These are phyloP conservation scores for Hirtodrosophila histrioides DNA, from an alignment of 2,888 invertebrate genomes.

Conservation along the genomic window DNA sequence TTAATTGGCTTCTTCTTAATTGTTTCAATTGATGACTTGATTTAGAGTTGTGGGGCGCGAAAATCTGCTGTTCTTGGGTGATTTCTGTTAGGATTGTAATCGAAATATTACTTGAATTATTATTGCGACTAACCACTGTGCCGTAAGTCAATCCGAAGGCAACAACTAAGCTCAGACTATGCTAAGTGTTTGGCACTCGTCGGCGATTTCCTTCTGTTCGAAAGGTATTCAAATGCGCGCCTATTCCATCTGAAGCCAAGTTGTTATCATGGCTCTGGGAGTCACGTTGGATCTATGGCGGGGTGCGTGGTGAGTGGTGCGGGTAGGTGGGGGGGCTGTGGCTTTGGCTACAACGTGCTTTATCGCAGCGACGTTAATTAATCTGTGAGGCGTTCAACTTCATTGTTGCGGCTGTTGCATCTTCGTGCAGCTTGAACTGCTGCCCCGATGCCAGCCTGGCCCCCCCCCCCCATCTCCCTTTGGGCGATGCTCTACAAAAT, in stretches of 20 bases:
- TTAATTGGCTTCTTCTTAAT: no score
- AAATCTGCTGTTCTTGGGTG: no score
- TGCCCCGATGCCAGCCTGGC: slow-evolving; percentile 24
- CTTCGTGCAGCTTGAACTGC: slow-evolving; percentile 58
- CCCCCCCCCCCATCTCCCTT: slow-evolving; percentile 6
- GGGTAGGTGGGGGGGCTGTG: slow-evolving; percentile 1
- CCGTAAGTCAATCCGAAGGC: slow-evolving; percentile 1
- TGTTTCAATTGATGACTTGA: no score
- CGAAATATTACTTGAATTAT: no score
- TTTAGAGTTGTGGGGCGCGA: no score
- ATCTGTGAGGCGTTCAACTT: slow-evolving; percentile 66
- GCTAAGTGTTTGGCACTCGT: slow-evolving; percentile 12
- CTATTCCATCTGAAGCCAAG: slow-evolving; percentile 24
- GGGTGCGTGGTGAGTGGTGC: neutral
- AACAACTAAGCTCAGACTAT: slow-evolving; percentile 1
- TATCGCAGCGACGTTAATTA: slow-evolving; percentile 73
- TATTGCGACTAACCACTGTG: slow-evolving; percentile 5
- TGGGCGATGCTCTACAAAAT: slow-evolving; percentile 40
- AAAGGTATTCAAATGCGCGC: neutral
- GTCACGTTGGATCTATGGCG: slow-evolving; percentile 1
- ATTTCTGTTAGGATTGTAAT: no score
- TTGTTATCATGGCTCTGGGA: slow-evolving; percentile 28
- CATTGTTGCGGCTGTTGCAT: slow-evolving; percentile 61
- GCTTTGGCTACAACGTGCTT: slow-evolving; percentile 61
- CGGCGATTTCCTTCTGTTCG: slow-evolving; percentile 3